Conservation (phyloP, 2,113 vertebrate species). For the Bombycilla garrulus region DNA sequence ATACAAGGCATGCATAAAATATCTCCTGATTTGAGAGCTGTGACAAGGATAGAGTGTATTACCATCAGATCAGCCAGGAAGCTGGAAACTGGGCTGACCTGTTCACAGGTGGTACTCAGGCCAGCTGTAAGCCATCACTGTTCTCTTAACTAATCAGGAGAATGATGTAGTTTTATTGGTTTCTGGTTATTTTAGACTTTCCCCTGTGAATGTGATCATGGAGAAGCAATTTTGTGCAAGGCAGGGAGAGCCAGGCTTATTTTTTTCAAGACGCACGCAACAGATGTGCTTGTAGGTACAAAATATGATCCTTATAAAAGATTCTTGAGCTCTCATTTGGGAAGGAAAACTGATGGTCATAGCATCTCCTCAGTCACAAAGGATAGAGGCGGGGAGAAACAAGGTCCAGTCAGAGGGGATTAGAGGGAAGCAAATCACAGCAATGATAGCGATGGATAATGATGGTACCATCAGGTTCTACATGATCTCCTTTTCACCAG, state of each 20-base stretch:
- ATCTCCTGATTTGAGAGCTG: neutral
- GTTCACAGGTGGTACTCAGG: neutral
- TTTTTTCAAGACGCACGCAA: neutral
- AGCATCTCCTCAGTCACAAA: neutral
- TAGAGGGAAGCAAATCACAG: neutral
- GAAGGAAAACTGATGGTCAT: neutral
- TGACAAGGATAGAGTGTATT: neutral
- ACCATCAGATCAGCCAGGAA: neutral
- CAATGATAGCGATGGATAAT: neutral
- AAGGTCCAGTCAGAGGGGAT: neutral
- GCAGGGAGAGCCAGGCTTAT: neutral
- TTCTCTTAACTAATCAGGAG: neutral
- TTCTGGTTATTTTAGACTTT: constrained; percentile 1
- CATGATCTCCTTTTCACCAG: neutral
- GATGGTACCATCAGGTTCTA: neutral
- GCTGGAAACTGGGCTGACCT: neutral
- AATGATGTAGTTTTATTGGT: neutral
- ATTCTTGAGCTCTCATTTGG: neutral
- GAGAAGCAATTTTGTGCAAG: neutral
- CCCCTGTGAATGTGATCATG: neutral
- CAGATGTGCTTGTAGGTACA: neutral
- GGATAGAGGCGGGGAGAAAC: no score
- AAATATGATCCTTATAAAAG: neutral
- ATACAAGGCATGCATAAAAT: neutral
- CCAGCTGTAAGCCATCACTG: constrained; percentile 3